Base-by-base conservation (phyloP, 2,888 invertebrate genomes). In the Aphidius colemani region DNA sequence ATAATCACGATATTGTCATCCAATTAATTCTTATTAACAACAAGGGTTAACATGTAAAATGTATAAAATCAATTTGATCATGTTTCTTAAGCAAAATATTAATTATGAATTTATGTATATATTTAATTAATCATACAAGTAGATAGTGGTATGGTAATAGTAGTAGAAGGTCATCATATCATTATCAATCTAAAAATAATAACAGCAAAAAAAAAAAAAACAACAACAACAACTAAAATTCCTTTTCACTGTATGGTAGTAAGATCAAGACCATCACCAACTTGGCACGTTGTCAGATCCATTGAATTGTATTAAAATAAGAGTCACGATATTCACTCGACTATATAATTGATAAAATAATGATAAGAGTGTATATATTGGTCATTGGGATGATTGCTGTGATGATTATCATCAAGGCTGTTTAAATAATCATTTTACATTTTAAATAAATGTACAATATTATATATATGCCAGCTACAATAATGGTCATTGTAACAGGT, bases 241-340 rank as follows among this genome's bases (percentile, higher is more conserved):
- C 11, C 63, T 58, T 40, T 53, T 53, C 8, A 58, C 51, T 49
- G 13, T 49, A 49, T 49, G 5, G 2, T 58, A 57, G 18, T 51
- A 11, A 43, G 30, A 7, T 46, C 53, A 48, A 13, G 13, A 11
- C 30, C 39, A 53, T 60, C 45, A 53, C 6, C 50, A 50, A 18
- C 43, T 53, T 44, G 30, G 18, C 9, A 58, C 59, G 11, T 60
- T 58, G 57, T 59, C 49, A 53, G 61, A 64, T 59, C 53, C 5
- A 55, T 64, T 59, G 58, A 63, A 63, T 66, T 63, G 58, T 61
- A 58, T 63, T 66, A 61, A 41, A 60, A 59, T 64, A 64, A 67
- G 53, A 61, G 60, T 64, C 60, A 51, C 55, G 55, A 61, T 58
- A 51, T 13, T 51, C 51, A 60, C 18, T 53, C 45, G 43, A 8